A percentile compares a stretch with the other conserved stretches of the same genome.
These are phyloP conservation scores for Cheilosia soror DNA, from an alignment of 2,888 invertebrate genomes.

Conservation along the genomic window DNA sequence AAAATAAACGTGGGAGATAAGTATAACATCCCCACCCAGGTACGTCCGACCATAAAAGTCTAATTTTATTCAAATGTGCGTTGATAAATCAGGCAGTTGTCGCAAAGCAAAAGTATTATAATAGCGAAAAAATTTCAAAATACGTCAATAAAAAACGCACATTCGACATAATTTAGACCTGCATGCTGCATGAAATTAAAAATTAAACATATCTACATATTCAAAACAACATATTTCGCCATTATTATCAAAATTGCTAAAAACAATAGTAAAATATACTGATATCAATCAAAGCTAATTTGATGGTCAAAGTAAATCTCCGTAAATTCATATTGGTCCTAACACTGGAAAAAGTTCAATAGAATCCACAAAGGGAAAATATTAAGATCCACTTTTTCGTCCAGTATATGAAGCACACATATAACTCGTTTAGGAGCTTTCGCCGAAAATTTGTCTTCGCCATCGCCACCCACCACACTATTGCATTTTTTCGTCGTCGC, in stretches of 20 bases:
- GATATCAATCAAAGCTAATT: no score
- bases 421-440: no score
- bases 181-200: background rate
- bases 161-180: slow-evolving; percentile 6
- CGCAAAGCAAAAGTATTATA: no score
- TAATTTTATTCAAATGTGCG: background rate
- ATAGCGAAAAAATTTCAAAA: background rate
- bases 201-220: background rate
- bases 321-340: no score
- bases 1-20: background rate
- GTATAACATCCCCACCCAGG: slow-evolving; percentile 9
- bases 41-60: background rate
- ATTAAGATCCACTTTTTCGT: no score
- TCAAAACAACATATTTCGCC: background rate
- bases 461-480: background rate
- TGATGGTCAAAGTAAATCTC: no score
- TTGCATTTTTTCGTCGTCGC: background rate
- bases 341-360: no score
- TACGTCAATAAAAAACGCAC: background rate
- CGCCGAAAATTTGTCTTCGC: no score
- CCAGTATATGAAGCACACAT: no score
- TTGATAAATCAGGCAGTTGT: background rate
- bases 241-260: no score
- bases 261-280: no score
- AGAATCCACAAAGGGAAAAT: no score